Evolutionary conservation across 2,888 invertebrate species (phyloP).

Genomic region (Eilema sororculum): DNA sequence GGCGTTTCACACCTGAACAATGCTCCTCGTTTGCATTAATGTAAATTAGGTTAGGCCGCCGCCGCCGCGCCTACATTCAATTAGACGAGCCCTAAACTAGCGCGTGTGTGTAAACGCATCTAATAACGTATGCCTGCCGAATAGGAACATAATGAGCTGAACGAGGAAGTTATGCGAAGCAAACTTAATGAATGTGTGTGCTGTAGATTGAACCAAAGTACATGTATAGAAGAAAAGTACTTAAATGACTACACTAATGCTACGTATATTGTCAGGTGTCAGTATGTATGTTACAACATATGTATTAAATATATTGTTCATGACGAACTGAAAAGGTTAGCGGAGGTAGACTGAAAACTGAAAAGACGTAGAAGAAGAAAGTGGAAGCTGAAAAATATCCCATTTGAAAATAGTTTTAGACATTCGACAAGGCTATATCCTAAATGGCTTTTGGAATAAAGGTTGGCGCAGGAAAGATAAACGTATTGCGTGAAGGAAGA

Average conservation of each 20-base stretch:
- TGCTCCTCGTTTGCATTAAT: slow-evolving; percentile 87
- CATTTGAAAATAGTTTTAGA: not conserved
- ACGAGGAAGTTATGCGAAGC: slow-evolving; percentile 25
- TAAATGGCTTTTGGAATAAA: not conserved
- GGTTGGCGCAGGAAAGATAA: not conserved
- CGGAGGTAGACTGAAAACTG: not conserved
- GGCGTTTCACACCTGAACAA: slow-evolving; percentile 87
- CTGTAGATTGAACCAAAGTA: slow-evolving; percentile 6
- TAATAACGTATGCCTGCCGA: slow-evolving; percentile 57
- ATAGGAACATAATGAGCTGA: slow-evolving; percentile 43
- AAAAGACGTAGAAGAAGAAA: too few species aligned
- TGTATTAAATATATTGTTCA: too few species aligned
- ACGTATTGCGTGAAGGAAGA: not conserved
- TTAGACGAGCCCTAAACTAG: slow-evolving; percentile 83
- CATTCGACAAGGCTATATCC: not conserved
- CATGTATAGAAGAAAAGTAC: not conserved
- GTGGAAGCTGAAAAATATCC: too few species aligned
- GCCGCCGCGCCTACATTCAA: slow-evolving; percentile 84
- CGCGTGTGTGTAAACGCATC: slow-evolving; percentile 77
- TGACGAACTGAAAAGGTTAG: not conserved
- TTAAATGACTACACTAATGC: too few species aligned
- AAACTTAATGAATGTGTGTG: slow-evolving; percentile 16
- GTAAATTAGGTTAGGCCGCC: slow-evolving; percentile 85
- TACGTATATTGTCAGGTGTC: not conserved
- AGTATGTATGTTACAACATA: not conserved